These are phyloP conservation scores for Neocloeon triangulifer DNA, from an alignment of 1,140 invertebrate genomes.

Conservation along the genomic window DNA sequence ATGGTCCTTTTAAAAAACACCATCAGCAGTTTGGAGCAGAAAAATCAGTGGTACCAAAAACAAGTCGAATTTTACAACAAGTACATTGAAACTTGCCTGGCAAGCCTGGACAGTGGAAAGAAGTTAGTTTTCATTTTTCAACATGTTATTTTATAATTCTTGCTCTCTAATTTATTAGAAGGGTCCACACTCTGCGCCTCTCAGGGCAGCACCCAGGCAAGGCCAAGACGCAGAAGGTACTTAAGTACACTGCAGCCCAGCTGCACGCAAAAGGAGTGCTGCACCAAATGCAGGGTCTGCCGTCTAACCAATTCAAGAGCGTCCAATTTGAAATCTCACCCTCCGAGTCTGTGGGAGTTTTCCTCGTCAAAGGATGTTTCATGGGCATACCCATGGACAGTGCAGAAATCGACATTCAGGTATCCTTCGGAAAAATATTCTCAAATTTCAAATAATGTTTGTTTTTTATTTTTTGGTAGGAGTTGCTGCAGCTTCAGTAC, in stretches of 20 bases:
- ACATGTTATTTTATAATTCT: too few species aligned
- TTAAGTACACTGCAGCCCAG: constrained; percentile 49
- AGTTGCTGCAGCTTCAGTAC: constrained; percentile 53
- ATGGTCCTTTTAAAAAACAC: constrained; percentile 36
- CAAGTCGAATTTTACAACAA: constrained; percentile 56
- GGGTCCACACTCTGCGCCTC: constrained; percentile 4
- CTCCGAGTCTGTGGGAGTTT: constrained; percentile 40
- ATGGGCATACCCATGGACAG: constrained; percentile 61
- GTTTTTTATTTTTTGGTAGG: constrained; percentile 21
- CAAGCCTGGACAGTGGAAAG: constrained; percentile 44
- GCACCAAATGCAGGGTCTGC: constrained; percentile 45
- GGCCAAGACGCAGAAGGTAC: constrained; percentile 30
- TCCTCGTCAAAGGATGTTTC: constrained; percentile 49
- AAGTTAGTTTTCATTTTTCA: constrained; percentile 30
- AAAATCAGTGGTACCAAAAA: constrained; percentile 50
- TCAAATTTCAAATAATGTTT: constrained; percentile 6
- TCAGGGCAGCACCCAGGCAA: constrained; percentile 18
- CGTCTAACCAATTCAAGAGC: constrained; percentile 44
- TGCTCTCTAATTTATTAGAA: constrained; percentile 37
- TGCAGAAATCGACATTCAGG: constrained; percentile 43
- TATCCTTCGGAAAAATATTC: constrained; percentile 11
- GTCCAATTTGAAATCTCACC: constrained; percentile 54
- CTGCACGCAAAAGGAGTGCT: constrained; percentile 52
- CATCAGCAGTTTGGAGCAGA: constrained; percentile 37
- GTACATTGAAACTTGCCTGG: constrained; percentile 52